Base-by-base conservation (phyloP, 1,140 invertebrate species). In the Aphaenogaster floridana region DNA sequence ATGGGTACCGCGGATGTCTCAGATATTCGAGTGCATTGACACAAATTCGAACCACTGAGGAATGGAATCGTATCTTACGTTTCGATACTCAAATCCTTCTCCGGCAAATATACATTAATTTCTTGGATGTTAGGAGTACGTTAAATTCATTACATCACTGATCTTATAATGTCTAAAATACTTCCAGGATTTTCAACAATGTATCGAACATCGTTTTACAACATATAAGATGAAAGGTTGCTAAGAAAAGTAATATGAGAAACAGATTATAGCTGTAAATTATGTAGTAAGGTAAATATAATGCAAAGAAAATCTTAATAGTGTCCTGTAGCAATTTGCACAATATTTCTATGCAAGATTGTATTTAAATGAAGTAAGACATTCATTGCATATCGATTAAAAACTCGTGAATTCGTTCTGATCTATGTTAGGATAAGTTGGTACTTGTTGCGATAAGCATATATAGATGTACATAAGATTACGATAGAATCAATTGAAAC, bases 1-100 rank as follows among this genome's bases (percentile, higher is more conserved):
- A 66, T 54, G 39, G 64, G 42, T 39, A 66, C 39, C 52, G 57
- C 64, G 59, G 64, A 74, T 11, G 34, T 84, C 42, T 45, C 68
- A 13, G 39, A 48, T 45, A 11, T 28, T 17, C 28, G 21, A 21
- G 21, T 50, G 69, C 42, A 45, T 61, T 42, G 28, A 34, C 66
- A 39, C 64, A 52, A 34, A 48, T 50, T 83, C 39, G 4, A 59
- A 34, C 5, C n/a, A 5, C 17, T 17, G 11, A 59, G 39, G 36
- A 81, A 64, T 9, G 6, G 6, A 48, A 59, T 72, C 17, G 48
- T 42, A 21, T 59, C 9, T 36, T 34, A 3, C 21, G 28, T 74
- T 8, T 15, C 36, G 1, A 13, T 42, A 42, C 13, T n/a, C 4
- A 42, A 42, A 59, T 4, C 7, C 3, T 3, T 76, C n/a, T 57